A percentile compares a stretch with the other conserved stretches of the same genome.
These are phyloP conservation scores for Brachynemurus nebulosus DNA, from an alignment of 2,888 invertebrate species.

Conservation along the genomic window DNA sequence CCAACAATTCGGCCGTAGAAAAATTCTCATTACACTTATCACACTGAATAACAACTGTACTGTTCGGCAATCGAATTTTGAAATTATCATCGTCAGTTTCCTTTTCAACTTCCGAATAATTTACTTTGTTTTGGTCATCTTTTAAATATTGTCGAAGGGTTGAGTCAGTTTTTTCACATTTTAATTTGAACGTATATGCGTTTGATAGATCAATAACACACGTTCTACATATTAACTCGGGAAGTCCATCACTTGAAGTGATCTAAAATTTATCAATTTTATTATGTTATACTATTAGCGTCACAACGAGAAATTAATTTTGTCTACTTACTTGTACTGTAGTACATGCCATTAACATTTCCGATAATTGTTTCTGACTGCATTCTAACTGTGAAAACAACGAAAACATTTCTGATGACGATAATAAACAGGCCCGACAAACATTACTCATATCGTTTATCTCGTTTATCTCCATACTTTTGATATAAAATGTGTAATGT, in stretches of 20 bases:
- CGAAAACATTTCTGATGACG: constrained; percentile 28
- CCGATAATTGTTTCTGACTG: constrained; percentile 26
- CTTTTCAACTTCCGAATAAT: not conserved
- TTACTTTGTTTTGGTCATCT: not conserved
- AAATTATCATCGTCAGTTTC: not conserved
- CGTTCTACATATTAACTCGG: constrained; percentile 26
- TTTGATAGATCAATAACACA: constrained; percentile 29
- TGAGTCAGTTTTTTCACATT: constrained; percentile 30
- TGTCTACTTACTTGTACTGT: constrained; percentile 26
- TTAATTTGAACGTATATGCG: constrained; percentile 30
- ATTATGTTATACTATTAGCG: not conserved
- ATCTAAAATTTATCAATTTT: constrained; percentile 22
- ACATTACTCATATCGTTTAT: constrained; percentile 29
- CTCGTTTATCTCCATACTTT: no score
- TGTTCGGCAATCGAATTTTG: constrained; percentile 1
- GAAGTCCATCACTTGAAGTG: constrained; percentile 27
- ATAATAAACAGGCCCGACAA: constrained; percentile 31
- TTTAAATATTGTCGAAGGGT: constrained; percentile 24
- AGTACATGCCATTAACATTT: constrained; percentile 32
- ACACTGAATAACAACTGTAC: not conserved
- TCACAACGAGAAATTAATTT: not conserved
- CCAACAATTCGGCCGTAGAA: not conserved
- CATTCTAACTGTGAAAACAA: constrained; percentile 27
- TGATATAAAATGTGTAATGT: no score
- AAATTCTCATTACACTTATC: not conserved